A percentile compares a stretch with the other conserved stretches of the same genome.
Evolutionary conservation across 2,113 vertebrate genomes (phyloP).

Genomic region (Thymallus thymallus): DNA sequence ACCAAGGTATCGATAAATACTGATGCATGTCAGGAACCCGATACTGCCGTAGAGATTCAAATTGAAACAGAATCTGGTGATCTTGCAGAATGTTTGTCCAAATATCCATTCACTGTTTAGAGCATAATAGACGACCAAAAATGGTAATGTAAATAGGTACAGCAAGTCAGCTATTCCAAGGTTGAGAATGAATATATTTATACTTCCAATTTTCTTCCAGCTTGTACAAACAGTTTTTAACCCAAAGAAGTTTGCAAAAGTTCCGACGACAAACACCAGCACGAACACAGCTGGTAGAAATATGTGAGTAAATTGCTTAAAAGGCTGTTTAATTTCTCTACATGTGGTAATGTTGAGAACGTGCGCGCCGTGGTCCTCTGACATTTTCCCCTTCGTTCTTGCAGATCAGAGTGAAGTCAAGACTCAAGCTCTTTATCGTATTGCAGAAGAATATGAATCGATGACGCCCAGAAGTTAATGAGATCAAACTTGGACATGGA

Average conservation of each 20-base stretch:
- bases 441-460: background rate
- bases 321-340: conserved; percentile 33
- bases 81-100: conserved; percentile 72
- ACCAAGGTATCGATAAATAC: conserved; percentile 80
- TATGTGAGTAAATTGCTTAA: conserved; percentile 63
- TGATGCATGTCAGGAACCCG: conserved; percentile 83
- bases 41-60: conserved; percentile 85
- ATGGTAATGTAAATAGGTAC: conserved; percentile 78
- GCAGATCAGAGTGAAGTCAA: background rate
- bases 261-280: conserved; percentile 69
- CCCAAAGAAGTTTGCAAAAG: conserved; percentile 65
- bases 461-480: no score
- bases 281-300: conserved; percentile 72
- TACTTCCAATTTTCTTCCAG: conserved; percentile 45
- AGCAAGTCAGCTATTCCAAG: conserved; percentile 80
- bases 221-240: conserved; percentile 47
- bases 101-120: conserved; percentile 68
- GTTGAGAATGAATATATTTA: conserved; percentile 75
- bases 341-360: conserved; percentile 54
- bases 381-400: conserved; percentile 45
- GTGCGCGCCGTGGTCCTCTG: conserved; percentile 38
- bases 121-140: conserved; percentile 77
- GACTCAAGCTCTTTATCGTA: background rate
- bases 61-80: conserved; percentile 78
- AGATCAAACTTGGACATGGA: no score